phyloP scores from a whole-genome alignment of 2,888 invertebrate species.

The Schizaphis graminum region DNA sequence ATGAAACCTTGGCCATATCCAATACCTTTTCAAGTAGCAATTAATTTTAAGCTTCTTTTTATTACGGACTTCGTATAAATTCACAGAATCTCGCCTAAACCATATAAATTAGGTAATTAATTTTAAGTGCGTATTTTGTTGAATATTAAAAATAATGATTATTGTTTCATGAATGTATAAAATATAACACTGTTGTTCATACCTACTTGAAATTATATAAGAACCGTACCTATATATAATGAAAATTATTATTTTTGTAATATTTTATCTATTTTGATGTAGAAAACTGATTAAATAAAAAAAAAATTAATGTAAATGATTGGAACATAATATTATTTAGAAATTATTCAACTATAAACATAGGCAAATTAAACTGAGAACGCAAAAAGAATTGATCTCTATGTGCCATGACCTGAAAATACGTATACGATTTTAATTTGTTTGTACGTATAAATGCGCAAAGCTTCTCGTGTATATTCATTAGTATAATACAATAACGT shows the following conservation, averaged over 20 bases:
- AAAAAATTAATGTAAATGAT: background rate
- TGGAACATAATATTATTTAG: background rate
- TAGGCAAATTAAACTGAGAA: background rate
- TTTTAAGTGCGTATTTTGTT: background rate
- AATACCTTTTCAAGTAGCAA: background rate
- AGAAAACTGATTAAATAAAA: background rate
- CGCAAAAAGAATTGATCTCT: background rate
- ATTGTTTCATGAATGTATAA: background rate
- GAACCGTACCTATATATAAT: background rate
- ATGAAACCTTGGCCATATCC: background rate
- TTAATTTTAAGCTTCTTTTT: conserved; percentile 11
- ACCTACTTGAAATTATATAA: background rate
- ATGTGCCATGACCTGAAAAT: background rate
- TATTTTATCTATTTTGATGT: background rate
- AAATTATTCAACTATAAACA: background rate
- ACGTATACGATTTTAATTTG: background rate
- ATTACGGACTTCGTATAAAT: background rate
- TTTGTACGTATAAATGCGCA: background rate
- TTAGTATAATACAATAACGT: background rate
- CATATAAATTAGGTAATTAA: background rate
- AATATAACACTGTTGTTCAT: background rate
- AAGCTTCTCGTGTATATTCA: background rate
- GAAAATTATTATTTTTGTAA: background rate
- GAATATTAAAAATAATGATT: background rate
- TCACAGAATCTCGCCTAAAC: background rate